A percentile compares a stretch with the other conserved stretches of the same genome.
Evolutionary conservation across 2,888 invertebrate genomes (phyloP).

Genomic region (Rhamphomyia laevipes): DNA sequence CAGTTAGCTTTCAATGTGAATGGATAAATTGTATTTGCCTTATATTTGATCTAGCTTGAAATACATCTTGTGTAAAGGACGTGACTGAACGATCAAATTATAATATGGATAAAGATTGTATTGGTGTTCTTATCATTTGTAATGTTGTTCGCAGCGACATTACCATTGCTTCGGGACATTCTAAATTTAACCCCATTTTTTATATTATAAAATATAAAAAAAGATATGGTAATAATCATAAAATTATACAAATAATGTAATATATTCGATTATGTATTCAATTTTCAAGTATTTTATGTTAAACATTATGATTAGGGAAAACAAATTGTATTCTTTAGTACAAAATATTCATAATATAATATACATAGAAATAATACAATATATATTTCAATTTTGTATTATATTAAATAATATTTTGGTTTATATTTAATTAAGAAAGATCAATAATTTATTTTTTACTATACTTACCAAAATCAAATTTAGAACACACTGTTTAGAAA

Average conservation of each 20-base stretch:
- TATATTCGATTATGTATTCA: too few relatives aligned
- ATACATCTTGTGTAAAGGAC: conserved; percentile 60
- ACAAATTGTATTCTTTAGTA: background rate
- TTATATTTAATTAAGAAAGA: background rate
- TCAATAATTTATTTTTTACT: background rate
- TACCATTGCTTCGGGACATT: conserved; percentile 74
- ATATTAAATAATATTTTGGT: background rate
- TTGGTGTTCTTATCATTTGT: conserved; percentile 51
- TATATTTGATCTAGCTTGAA: conserved; percentile 55
- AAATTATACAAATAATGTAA: background rate
- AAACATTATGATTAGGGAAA: too few relatives aligned
- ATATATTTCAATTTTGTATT: background rate
- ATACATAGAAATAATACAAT: too few relatives aligned
- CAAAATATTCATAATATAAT: background rate
- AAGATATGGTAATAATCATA: background rate
- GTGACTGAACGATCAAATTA: conserved; percentile 74
- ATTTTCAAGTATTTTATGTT: background rate
- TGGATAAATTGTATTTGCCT: conserved; percentile 67
- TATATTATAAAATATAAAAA: conserved; percentile 1
- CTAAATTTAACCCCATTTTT: conserved; percentile 61
- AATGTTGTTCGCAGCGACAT: conserved; percentile 61
- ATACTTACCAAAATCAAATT: conserved; percentile 72
- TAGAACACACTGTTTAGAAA: conserved; percentile 56
- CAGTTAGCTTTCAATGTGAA: conserved; percentile 63
- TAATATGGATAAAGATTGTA: conserved; percentile 80